Base-by-base conservation (phyloP, 2,888 invertebrate genomes). In the Drosophila conformis region DNA sequence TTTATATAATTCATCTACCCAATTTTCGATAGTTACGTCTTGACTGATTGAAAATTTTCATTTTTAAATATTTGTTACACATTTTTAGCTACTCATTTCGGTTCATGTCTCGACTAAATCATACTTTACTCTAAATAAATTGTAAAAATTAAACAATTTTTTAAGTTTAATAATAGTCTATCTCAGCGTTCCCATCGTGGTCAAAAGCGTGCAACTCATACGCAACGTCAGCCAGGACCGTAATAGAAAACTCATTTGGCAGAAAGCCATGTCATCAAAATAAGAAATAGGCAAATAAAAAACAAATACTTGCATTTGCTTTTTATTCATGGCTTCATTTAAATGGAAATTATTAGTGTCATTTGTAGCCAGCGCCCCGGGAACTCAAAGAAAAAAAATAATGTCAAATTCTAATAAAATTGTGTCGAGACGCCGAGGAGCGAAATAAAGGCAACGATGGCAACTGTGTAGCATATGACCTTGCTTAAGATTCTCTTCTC, bases 291-390 rank as follows among this genome's bases (percentile, higher is more conserved):
- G 40, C 64, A 62, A 51, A 64, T 59, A 69, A 62, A 59, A 67
- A 58, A 57, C 67, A 56, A 71, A 69, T 58, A 61, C 82, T 84
- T 82, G 82, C 83, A 73, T 74, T 85, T 74, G 56, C 69, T 73
- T 81, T 72, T 77, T 86, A 90, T 82, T 86, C 81, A 88, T 83
- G 77, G 79, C 74, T 74, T 77, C 72, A 90, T 86, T 86, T 85
- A 89, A 87, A 89, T 87, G 81, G 77, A 86, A 89, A 88, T 88
- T 86, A 88, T 86, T 86, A 81, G 90, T 83, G 75, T 86, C 86
- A 89, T 88, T 89, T 90, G 86, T 78, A 82, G 74, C 69, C 62
- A 69, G 46, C 52, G 65, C 70, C 74, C 49, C 61, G 66, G 70
- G 69, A 57, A 42, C 58, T n/a, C 48, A 35, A 48, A 36, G 57